Evolutionary conservation across 2,888 invertebrate species (phyloP), one percentile per base, ranked within the genome.

Genomic region (Drosophila subquinaria): DNA sequence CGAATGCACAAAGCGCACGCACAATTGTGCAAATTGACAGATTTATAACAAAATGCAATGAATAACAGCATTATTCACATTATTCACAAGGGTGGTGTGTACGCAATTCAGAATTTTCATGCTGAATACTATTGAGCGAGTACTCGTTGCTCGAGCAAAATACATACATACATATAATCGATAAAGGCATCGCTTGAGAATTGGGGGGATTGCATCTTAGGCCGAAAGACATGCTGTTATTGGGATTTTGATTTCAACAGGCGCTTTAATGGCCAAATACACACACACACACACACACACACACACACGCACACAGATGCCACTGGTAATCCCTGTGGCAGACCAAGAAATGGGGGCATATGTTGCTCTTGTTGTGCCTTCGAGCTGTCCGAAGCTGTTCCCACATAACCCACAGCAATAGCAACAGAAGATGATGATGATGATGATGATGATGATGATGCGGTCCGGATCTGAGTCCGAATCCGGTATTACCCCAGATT

Each of bases 21-120:
- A 86, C 82, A 82, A 82, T 82, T 82, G 87, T 74, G 89, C 86
- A 90, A 90, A 88, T 85, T 90, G 89, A 88, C 87, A 90, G 90
- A 90, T 90, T 90, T 89, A 87, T 89, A 85, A 82, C 86, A 75
- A 81, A 74, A 81, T 81, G 84, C 83, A 83, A 83, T 87, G 86
- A 87, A 87, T 84, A 81, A 79, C 79, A 69, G 76, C 84, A 81
- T 76, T 81, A 79, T 83, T 80, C 76, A 81, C 83, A 76, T 81
- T 70, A 77, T 79, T 84, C 75, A 78, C 81, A 77, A 51, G 42
- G 61, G 61, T 27, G 27, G 27, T 50, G 56, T 50, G 52, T 20
- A 27, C 40, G 27, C 36, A 51, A 66, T 57, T 57, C 40, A 13
- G 45, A 33, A 53, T 57, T 23, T 45, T 36, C 40, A 42, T 59